Evolutionary conservation across 2,888 invertebrate species (phyloP), one percentile per base, ranked within the genome.

Genomic region (Byasa hedistus): DNA sequence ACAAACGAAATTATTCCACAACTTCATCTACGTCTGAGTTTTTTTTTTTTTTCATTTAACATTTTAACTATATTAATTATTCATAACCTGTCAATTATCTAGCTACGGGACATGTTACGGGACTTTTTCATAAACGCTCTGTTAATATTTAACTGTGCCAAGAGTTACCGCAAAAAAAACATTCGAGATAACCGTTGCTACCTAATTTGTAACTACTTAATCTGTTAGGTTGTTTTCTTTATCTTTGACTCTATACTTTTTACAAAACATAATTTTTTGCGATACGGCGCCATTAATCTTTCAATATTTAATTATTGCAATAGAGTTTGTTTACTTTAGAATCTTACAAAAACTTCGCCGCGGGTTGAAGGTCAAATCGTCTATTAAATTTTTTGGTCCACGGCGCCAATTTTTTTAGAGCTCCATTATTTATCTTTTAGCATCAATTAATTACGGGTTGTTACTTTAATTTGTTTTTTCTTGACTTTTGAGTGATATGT

Each of bases 361-460:
- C n/a, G 67, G 68, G 74, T 79, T 79, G 79, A 82, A 82, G 81
- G 81, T 74, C 78, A 64, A 19, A 69, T 69, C 71, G 62, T 74
- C 73, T 71, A 60, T 73, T 69, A 71, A 67, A 72, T 73, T 69
- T 73, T 72, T 65, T 73, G 63, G 67, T 69, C 59, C 36, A 68
- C 74, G 82, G 82, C 82, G 82, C 81, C 82, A 81, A 75, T 59
- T 82, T 82, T 81, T 82, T 82, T 68, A n/a, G 70, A 69, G 52
- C 69, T 70, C 68, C 67, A 68, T 69, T 54, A 60, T 69, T 65
- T 66, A 57, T 61, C n/a, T 36, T 19, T 62, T 62, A 15, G 12
- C 27, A 58, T 61, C 57, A 54, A 22, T 66, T 66, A 66, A 66
- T 39, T 36, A 59, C 48, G 15, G 36, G 52, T 66, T 63, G 32